Base-by-base conservation (phyloP, 2,888 invertebrate genomes). In the Sinopyrophorus schimmeli region DNA sequence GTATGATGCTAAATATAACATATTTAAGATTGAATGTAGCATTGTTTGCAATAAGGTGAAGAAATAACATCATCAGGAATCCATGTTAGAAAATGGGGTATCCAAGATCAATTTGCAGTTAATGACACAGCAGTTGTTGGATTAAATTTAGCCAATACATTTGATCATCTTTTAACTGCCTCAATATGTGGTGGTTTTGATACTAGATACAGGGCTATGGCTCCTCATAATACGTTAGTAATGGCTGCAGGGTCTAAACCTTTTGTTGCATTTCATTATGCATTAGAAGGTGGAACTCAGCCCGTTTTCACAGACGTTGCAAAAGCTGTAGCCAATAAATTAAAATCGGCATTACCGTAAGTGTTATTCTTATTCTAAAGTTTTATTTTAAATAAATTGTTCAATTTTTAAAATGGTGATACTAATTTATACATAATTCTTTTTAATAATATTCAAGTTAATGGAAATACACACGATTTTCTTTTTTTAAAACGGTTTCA, bases 231-330 rank as follows among this genome's bases (percentile, higher is more conserved):
- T 51, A 84, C 84, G 11, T 75, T 91, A 34, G 84, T 92, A 21
- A 70, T 92, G 26, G 86, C 86, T 5, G 83, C 84, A 5, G 96
- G 96, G 1, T 79, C 82, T 3, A 83, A 86, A 49, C 96, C 96
- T 0, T 96, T 86, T 72, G 70, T 92, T 47, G 92, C 90, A 1
- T 93, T 92, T 72, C 93, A 92, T 73, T 89, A 88, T 73, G 92
- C 92, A 3, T 77, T 92, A 40, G 95, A 96, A 79, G 94, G 93
- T 12, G 86, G 86, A 40, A 78, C 86, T 10, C 87, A 87, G 17
- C 89, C 90, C 0, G 81, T 88, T 7, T 76, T 96, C 7, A 86
- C 90, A 37, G 94, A 95, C 69, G 92, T 96, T n/a, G 94, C 94
- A 0, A 86, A 89, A 68, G 93, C 91, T 40, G 89, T 95, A 35